A percentile compares a stretch with the other conserved stretches of the same genome.
Evolutionary conservation across 2,888 invertebrate species (phyloP).

Genomic region (Tenthredo notha): DNA sequence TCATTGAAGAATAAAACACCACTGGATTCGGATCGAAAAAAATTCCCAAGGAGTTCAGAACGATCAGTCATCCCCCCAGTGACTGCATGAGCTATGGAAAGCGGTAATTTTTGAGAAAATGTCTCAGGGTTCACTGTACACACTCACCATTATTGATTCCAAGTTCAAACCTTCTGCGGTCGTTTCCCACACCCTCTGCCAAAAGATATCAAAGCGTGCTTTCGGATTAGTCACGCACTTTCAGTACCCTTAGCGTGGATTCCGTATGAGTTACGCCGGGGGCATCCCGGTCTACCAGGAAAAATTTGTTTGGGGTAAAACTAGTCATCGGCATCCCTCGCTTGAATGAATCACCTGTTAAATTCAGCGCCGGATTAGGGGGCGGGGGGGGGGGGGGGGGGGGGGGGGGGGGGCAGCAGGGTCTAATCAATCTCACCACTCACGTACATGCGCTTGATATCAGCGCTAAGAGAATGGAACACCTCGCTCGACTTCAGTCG

Average conservation of each 20-base stretch:
- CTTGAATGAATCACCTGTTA: conserved; percentile 45
- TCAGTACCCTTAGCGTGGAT: conserved; percentile 8
- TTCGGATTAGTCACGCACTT: conserved; percentile 48
- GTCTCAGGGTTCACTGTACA: neutral
- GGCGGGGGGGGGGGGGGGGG: no score
- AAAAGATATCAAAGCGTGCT: conserved; percentile 17
- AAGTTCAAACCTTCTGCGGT: conserved; percentile 12
- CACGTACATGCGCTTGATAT: no score
- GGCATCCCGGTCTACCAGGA: neutral
- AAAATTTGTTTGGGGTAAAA: neutral
- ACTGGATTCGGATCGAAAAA: neutral
- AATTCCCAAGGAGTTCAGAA: neutral
- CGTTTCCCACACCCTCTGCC: neutral
- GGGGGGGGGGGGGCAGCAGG: no score
- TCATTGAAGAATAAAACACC: neutral
- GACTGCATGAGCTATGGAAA: neutral
- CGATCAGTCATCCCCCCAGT: neutral
- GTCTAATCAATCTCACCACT: no score
- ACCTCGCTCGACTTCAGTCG: no score
- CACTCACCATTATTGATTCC: conserved; percentile 16
- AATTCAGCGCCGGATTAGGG: no score
- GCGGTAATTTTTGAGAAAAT: neutral
- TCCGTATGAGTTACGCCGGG: neutral
- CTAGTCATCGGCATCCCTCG: conserved; percentile 41
- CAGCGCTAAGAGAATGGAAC: no score